Percentiles rank a stretch among this genome's conserved stretches.
These are phyloP conservation scores for Scaptomyza tumidula DNA, from an alignment of 2,888 invertebrate genomes.

Conservation along the genomic window DNA sequence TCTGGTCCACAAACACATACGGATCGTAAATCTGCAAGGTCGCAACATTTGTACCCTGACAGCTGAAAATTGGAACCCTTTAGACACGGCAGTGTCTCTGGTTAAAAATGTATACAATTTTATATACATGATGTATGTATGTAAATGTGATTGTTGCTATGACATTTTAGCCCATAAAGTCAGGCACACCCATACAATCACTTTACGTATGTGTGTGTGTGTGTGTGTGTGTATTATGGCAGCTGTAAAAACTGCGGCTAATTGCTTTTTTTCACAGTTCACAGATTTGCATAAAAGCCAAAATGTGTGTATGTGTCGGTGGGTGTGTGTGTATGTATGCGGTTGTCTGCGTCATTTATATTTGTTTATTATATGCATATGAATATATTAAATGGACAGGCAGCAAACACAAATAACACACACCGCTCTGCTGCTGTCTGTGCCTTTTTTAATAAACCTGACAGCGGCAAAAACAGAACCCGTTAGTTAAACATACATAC, in stretches of 20 bases:
- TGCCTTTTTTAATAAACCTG: slow-evolving; percentile 67
- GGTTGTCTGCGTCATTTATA: slow-evolving; percentile 54
- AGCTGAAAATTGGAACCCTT: neutral
- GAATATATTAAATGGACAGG: slow-evolving; percentile 64
- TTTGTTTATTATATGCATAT: slow-evolving; percentile 76
- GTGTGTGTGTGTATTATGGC: slow-evolving; percentile 22
- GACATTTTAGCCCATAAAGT: slow-evolving; percentile 45
- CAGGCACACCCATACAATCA: slow-evolving; percentile 8
- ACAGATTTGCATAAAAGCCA: slow-evolving; percentile 68
- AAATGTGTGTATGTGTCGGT: slow-evolving; percentile 43
- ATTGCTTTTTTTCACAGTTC: slow-evolving; percentile 69
- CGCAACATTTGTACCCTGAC: slow-evolving; percentile 26
- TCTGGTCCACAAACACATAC: slow-evolving; percentile 16
- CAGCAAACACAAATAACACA: slow-evolving; percentile 36
- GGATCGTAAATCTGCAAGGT: slow-evolving; percentile 19
- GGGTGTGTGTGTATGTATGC: slow-evolving; percentile 46
- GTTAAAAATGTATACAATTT: neutral
- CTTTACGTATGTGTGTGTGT: neutral
- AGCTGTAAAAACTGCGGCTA: slow-evolving; percentile 72
- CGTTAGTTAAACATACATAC: slow-evolving; percentile 28
- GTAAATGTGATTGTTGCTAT: slow-evolving; percentile 18
- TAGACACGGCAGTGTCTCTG: neutral
- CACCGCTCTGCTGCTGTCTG: slow-evolving; percentile 1
- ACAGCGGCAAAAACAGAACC: slow-evolving; percentile 41
- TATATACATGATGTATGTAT: slow-evolving; percentile 2